Percentiles rank a stretch among this genome's conserved stretches.
Conservation (phyloP, 2,797 vertebrate species). For the Coccyzus lansbergi region DNA sequence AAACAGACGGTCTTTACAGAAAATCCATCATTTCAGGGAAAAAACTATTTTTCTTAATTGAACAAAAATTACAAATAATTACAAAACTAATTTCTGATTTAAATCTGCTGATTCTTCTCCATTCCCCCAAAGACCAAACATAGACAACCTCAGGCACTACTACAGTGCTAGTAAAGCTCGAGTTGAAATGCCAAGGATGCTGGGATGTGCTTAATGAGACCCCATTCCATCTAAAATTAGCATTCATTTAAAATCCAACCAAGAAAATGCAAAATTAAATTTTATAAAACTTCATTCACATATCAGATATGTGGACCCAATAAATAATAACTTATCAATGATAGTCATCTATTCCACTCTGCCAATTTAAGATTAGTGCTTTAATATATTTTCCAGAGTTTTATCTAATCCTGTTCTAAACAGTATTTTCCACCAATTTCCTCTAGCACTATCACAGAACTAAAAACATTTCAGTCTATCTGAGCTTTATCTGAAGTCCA, state of each 20-base stretch:
- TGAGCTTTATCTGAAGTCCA: neutral
- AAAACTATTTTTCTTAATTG: neutral
- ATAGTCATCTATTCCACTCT: neutral
- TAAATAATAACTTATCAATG: neutral
- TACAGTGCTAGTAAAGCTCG: neutral
- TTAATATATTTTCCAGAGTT: neutral
- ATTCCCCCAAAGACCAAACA: neutral
- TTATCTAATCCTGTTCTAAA: constrained; percentile 21
- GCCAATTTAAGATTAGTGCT: neutral
- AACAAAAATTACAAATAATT: too few species aligned
- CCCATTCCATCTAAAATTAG: neutral
- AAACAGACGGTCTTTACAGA: neutral
- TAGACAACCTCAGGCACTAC: neutral
- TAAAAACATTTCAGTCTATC: neutral
- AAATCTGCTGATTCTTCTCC: neutral
- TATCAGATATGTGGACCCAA: neutral
- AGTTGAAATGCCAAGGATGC: neutral
- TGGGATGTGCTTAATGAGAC: neutral
- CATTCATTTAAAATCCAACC: neutral
- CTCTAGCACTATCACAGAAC: neutral
- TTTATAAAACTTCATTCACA: neutral
- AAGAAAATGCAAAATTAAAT: neutral
- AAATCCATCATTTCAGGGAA: neutral
- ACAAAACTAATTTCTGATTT: neutral
- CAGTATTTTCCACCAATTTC: neutral